Evolutionary conservation across 2,888 invertebrate species (phyloP), one percentile per base, ranked within the genome.

Genomic region (Drosophila prostipennis): DNA sequence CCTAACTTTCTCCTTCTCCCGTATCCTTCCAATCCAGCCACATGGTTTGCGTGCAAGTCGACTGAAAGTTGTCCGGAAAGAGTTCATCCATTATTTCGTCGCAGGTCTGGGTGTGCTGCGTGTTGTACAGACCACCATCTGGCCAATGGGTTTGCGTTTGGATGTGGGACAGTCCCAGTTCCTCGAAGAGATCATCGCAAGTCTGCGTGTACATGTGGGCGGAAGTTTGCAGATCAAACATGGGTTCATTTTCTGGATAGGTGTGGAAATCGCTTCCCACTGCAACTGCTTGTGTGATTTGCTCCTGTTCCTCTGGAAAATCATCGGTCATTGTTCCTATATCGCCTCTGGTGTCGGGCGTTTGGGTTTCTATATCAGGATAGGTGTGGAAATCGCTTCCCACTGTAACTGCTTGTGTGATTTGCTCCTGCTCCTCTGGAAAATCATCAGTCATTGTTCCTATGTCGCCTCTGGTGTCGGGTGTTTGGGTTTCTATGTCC

Each of bases 141-240:
- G 93, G 91, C 93, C 93, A 94, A 48, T 93, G 92, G 1, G 95
- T 95, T 89, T 95, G 95, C 0, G 95, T 95, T 84, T 95, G 94
- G 64, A 93, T 95, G 77, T 94, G 93, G 19, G 93, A 93, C 42
- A 94, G 90, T n/a, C 92, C 93, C 34, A 95, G 90, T 76, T 94
- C 94, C 6, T 92, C 93, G 43, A 94, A 89, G 43, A 93, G 92
- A 53, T 94, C 93, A 56, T 94, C 93, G 76, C 94, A 94, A 2
- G 93, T 94, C n/a, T 88, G 88, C 1, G 93, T 93, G 68, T 91
- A 79, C 81, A 81, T 87, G 36, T 84, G 76, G 0, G 82, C 71
- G 8, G 75, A 84, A 0, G 69, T 83, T 40, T 82, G 82, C 37
- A 75, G 52, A 0, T 72, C 79, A 39, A 86, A 85, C 58, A 80